Percentiles rank a stretch among this genome's conserved stretches.
phyloP scores from a whole-genome alignment of 2,113 vertebrate genomes.

The Microcebus ravelobensis region DNA sequence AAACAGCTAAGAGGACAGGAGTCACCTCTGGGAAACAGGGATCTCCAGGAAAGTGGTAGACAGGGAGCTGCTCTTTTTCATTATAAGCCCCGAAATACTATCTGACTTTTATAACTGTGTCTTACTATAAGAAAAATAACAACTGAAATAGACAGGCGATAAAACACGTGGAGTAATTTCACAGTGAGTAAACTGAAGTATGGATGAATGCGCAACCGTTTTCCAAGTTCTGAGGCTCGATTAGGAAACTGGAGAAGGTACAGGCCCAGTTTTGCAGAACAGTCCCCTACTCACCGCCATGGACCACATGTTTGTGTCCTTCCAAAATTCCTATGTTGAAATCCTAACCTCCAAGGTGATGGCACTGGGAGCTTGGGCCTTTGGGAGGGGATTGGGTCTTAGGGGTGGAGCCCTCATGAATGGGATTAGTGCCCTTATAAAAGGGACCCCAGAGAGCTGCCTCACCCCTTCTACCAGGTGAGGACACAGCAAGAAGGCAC shows the following conservation, averaged over 20 bases:
- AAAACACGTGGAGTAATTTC: rapidly evolving
- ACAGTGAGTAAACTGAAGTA: too few relatives aligned
- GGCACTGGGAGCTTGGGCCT: neutral
- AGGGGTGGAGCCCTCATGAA: too few relatives aligned
- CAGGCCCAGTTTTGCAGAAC: rapidly evolving
- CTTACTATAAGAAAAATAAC: neutral
- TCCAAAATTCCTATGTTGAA: too few relatives aligned
- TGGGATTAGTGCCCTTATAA: neutral
- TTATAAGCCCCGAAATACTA: neutral
- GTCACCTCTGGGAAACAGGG: neutral
- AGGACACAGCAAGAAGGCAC: neutral
- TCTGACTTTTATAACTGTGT: neutral
- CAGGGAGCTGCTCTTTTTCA: neutral
- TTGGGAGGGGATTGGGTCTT: neutral
- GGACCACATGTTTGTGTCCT: neutral
- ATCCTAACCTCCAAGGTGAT: neutral
- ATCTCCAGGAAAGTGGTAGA: neutral
- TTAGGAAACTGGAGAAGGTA: neutral
- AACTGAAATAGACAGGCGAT: neutral
- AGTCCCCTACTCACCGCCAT: rapidly evolving
- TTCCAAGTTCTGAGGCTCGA: rapidly evolving
- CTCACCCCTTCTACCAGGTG: neutral
- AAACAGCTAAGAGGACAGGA: neutral
- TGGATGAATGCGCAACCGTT: rapidly evolving
- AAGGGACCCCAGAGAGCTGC: neutral